These are phyloP conservation scores for Drosophila suboccidentalis DNA, from an alignment of 2,888 invertebrate species.

Conservation along the genomic window DNA sequence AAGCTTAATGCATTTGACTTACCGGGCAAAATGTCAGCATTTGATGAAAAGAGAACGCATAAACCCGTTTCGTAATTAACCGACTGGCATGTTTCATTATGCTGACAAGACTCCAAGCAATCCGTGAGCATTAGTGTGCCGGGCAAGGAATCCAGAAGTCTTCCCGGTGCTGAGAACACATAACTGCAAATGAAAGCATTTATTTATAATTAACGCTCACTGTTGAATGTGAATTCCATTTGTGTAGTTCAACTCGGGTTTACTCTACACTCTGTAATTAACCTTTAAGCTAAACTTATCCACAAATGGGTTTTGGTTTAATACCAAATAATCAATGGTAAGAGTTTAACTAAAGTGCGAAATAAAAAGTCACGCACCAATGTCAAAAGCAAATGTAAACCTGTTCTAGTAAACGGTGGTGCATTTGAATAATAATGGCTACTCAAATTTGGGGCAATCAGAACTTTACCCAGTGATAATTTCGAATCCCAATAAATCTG, in stretches of 20 bases:
- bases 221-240: constrained; percentile 15
- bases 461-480: constrained; percentile 92
- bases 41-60: constrained; percentile 95
- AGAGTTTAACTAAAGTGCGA: background rate
- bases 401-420: constrained; percentile 6
- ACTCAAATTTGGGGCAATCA: constrained; percentile 8
- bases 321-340: background rate
- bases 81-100: constrained; percentile 95
- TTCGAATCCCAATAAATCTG: constrained; percentile 96
- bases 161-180: constrained; percentile 95
- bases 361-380: background rate
- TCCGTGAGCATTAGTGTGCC: constrained; percentile 97
- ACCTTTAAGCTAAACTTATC: background rate
- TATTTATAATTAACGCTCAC: constrained; percentile 10
- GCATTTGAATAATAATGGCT: constrained; percentile 10
- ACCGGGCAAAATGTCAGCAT: constrained; percentile 95
- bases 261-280: background rate
- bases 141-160: constrained; percentile 94
- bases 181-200: constrained; percentile 86
- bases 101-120: constrained; percentile 96
- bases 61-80: constrained; percentile 98
- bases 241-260: background rate
- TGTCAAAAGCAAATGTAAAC: background rate
- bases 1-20: constrained; percentile 83
- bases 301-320: background rate